phyloP scores from a whole-genome alignment of 2,113 vertebrate genomes.

The Serranochromis macrocephalus region DNA sequence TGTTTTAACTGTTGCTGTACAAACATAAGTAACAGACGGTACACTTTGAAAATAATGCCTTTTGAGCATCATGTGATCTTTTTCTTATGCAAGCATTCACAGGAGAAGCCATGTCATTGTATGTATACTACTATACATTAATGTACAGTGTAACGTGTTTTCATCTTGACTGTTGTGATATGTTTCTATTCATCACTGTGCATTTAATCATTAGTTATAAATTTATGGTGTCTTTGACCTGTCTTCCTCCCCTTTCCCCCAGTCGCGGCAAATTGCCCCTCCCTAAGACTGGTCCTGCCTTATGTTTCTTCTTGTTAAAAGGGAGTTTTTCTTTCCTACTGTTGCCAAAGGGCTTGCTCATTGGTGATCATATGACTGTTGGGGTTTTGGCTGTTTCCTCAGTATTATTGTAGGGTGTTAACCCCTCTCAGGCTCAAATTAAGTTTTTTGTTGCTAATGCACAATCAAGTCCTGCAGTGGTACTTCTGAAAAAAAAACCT shows the following conservation, averaged over 20 bases:
- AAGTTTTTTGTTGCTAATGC: too few species aligned
- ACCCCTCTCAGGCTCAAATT: neutral
- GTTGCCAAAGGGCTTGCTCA: neutral
- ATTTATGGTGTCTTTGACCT: neutral
- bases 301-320: neutral
- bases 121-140: neutral
- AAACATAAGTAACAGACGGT: fast-evolving
- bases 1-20: neutral
- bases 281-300: neutral
- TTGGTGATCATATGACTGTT: neutral
- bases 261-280: neutral
- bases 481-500: too few species aligned
- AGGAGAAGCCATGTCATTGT: neutral
- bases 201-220: neutral
- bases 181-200: neutral
- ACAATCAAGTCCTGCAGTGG: too few species aligned
- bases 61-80: neutral
- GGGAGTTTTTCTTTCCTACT: neutral
- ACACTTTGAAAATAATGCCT: neutral
- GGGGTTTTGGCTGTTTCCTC: neutral
- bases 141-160: neutral
- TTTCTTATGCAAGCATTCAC: neutral
- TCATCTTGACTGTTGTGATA: neutral
- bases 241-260: neutral
- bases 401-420: neutral